Evolutionary conservation across 2,113 vertebrate species (phyloP), one percentile per base, ranked within the genome.

Genomic region (Erinaceus europaeus): DNA sequence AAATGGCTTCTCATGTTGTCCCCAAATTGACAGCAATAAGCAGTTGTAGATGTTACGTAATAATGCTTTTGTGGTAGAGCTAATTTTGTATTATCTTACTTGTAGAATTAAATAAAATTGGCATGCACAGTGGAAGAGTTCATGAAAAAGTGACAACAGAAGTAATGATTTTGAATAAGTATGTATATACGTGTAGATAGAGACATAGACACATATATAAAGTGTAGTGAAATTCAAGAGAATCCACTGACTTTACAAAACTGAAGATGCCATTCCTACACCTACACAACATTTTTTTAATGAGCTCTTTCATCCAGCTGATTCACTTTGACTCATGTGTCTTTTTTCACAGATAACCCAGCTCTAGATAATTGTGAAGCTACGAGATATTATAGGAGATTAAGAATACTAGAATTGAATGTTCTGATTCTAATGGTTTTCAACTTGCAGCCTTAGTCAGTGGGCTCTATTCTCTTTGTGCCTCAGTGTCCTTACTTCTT

Each of bases 281-380:
- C 52, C 27, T 64, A n/a, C 67, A 29, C 71, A 69, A 42, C 25
- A 61, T 85, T 82, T 82, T 53, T 69, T 40, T 25, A 91, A 62
- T 55, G 50, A 88, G 68, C 88, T 88, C 29, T 57, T 82, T 91
- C 9, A 21, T 38, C 83, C 67, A n/a, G n/a, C n/a, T n/a, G 75
- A 53, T 59, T 79, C 13, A 52, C 29, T 40, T 20, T 32, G 46
- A 14, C 29, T 53, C 42, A 0, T 36, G 0, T 34, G 9, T 67
- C 6, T 25, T 61, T 32, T 21, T 32, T 55, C 62, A 50, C 34
- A 64, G 34, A 52, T 17, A 68, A 57, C 55, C 57, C 57, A 74
- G 29, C 81, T 78, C 29, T 1, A 65, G 38, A 69, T 38, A 25
- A 48, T 34, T 65, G 29, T 67, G 34, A 55, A 55, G 52, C 4